Conservation (phyloP, 2,888 invertebrate species). For the Trissolcus brochymenae region DNA sequence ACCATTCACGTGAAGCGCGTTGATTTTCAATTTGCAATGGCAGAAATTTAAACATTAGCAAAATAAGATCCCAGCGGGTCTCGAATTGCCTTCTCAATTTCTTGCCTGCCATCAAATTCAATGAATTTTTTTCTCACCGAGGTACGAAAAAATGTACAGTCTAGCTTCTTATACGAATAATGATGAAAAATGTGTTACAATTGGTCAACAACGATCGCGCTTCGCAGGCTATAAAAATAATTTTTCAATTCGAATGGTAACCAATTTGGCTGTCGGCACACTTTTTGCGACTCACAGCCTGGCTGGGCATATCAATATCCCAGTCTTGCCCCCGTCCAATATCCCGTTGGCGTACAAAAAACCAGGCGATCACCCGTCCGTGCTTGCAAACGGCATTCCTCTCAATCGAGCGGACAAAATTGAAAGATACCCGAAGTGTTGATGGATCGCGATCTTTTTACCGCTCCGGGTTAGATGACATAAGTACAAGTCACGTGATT, state of each 20-base stretch:
- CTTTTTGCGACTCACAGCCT: slow-evolving; percentile 9
- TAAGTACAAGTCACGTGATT: slow-evolving; percentile 33
- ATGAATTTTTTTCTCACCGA: background rate
- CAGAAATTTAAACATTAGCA: too few species aligned
- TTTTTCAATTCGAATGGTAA: slow-evolving; percentile 1
- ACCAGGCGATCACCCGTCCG: slow-evolving; percentile 10
- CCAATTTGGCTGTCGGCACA: background rate
- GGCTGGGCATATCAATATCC: slow-evolving; percentile 36
- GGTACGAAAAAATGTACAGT: background rate
- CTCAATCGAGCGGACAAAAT: slow-evolving; percentile 43
- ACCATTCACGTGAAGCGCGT: too few species aligned
- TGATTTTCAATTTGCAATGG: too few species aligned
- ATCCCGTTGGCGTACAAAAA: slow-evolving; percentile 15
- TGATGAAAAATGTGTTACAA: background rate
- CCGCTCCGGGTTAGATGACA: slow-evolving; percentile 16
- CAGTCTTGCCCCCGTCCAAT: slow-evolving; percentile 11
- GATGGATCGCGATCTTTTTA: slow-evolving; percentile 42
- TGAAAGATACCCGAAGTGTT: slow-evolving; percentile 52
- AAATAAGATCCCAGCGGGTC: too few species aligned
- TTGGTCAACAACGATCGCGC: slow-evolving; percentile 1
- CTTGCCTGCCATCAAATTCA: background rate
- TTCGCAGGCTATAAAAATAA: background rate
- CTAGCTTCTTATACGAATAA: background rate
- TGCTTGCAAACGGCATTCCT: slow-evolving; percentile 33
- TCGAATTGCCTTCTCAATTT: too few species aligned